Base-by-base conservation (phyloP, 2,113 vertebrate genomes). In the Dasyornis broadbenti region DNA sequence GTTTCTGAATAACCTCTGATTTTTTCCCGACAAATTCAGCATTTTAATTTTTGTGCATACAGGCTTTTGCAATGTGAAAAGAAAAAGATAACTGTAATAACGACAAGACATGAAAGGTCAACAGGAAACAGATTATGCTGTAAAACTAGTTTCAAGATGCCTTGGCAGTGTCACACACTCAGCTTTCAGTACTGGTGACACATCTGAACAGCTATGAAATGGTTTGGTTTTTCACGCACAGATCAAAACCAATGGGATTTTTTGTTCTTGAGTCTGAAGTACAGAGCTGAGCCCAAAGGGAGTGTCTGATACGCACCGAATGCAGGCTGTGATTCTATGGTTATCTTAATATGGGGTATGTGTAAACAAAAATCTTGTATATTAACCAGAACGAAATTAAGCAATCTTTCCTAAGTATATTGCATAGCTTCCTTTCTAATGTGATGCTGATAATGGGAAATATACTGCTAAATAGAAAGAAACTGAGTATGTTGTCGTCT, bases 231-330 rank as follows among this genome's bases (percentile, higher is more conserved):
- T 63, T 31, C 33, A 78, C 2, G 2, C 31, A 77, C 24, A 47
- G 15, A 75, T 53, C 44, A 83, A 92, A 93, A 92, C n/a, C 75
- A 86, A 35, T 26, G 16, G 18, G 15, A 79, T 49, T 71, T 86
- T 76, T 88, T 59, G 14, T 42, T 90, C 72, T 49, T 60, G 23
- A 86, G 40, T 64, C 22, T 59, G 18, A 89, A 86, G n/a, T 33
- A 35, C 52, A 89, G 20, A 83, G 57, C 35, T 42, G 75, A 93
- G 26, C 40, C 76, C 40, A 64, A 69, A 95, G 21, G 50, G 40
- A 91, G 37, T 27, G 79, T 63, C 42, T 52, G 28, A 66, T 17
- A 64, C 2, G 20, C 20, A 79, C 14, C 8, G 4, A 66, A 69
- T 3, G 8, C 11, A 44, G 73, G 14, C 44, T 86, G 26, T 21